Percentiles rank a stretch among this genome's conserved stretches.
phyloP scores from a whole-genome alignment of 2,888 invertebrate species.

The Chironomus riparius region DNA sequence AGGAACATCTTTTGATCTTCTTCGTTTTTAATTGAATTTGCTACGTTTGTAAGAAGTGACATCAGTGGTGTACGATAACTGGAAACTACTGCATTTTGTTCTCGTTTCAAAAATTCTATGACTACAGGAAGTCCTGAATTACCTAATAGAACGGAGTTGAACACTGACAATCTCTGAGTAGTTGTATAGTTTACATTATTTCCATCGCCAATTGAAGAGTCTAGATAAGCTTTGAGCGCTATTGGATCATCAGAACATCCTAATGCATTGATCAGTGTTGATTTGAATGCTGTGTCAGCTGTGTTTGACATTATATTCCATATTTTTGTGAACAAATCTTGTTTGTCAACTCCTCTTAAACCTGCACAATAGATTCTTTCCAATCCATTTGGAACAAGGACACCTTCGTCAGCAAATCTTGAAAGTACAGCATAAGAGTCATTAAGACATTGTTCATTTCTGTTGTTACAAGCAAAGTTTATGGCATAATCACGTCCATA shows the following conservation, averaged over 20 bases:
- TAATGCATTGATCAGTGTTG: neutral
- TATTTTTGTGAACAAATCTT: neutral
- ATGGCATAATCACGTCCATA: neutral
- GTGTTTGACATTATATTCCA: neutral
- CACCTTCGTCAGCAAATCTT: neutral
- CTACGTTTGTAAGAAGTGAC: neutral
- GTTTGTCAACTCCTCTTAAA: neutral
- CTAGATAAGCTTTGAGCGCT: neutral
- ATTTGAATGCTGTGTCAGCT: neutral
- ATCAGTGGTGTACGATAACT: neutral
- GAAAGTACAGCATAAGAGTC: neutral
- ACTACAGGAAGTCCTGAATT: neutral
- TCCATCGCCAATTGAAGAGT: neutral
- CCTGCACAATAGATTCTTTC: slow-evolving; percentile 5
- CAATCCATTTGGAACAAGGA: neutral
- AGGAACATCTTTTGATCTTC: neutral
- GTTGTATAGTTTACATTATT: neutral
- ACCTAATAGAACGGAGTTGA: neutral
- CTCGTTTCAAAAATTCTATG: neutral
- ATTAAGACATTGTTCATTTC: neutral
- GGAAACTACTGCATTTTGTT: neutral
- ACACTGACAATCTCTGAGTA: neutral
- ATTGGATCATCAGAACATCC: neutral
- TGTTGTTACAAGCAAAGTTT: neutral
- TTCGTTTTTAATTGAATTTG: neutral